Base-by-base conservation (phyloP, 1,140 invertebrate genomes). In the Drosophila paulistorum region DNA sequence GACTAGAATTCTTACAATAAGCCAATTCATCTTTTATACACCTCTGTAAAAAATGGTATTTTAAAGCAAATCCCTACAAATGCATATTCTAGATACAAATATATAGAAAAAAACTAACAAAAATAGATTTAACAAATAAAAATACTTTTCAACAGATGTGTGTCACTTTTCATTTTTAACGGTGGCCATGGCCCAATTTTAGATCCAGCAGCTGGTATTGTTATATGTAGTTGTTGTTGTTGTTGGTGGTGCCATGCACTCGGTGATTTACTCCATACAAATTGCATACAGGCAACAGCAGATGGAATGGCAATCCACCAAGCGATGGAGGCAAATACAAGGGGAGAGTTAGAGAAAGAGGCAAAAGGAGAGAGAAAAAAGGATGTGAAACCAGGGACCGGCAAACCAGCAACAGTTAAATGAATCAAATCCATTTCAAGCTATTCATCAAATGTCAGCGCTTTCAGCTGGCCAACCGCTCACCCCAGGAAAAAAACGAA, bases 341-440 rank as follows among this genome's bases (percentile, higher is more conserved):
- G 30, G 6, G 30, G 54, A 48, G 71, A 14, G 45, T 2, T 3
- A 20, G 17, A 20, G 9, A 10, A 51, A 20, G 17, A 51, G 10
- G 17, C 3, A 11, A 11, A 20, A 51, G 45, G 7, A 11, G 9
- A 1, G 9, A 23, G 20, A 23, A 23, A 23, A 51, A 64, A 62
- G 74, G 58, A 72, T 39, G 64, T 58, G 58, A 63, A 48, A 55
- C 41, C 45, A 51, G 45, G 64, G 57, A 58, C 26, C 54, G 30
- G 68, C 60, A 63, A 45, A 33, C 45, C 68, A 77, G 74, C 81
- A 85, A 86, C 75, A 86, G 82, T 82, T 86, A 81, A 86, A 86
- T 86, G 82, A 82, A 86, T 86, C 83, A 86, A 86, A 86, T 81
- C 82, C 83, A 82, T 81, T 86, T 79, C 71, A 82, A 82, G 83